Evolutionary conservation across 1,140 invertebrate genomes (phyloP), one percentile per base, ranked within the genome.

Genomic region (Paraescarpia echinospica): DNA sequence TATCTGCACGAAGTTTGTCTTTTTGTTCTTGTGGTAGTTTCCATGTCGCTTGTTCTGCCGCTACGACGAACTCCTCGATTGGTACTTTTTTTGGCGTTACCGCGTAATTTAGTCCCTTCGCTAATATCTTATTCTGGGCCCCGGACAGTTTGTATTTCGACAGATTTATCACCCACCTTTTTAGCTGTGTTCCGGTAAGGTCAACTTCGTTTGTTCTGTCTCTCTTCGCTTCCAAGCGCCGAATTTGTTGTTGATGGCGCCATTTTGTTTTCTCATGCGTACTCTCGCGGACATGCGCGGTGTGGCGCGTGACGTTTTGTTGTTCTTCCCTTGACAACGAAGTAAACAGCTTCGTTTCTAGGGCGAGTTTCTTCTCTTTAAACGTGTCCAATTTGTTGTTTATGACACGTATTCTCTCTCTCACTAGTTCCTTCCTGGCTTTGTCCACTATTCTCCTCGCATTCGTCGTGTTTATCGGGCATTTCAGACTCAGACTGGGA

Each of bases 361-460:
- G 41, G 41, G 41, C 41, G 41, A 41, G 18, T 89, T 89, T 89
- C 4, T 4, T 34, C 14, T 89, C 33, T 89, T 89, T 89, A 4
- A 89, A 89, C 34, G 4, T 34, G 14, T 34, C 34, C 34, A 89
- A 89, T 89, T 89, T 89, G 34, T 89, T 89, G 89, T 89, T 89
- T 33, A 5, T 5, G 34, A 89, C 33, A 33, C 89, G 33, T 33
- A 89, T 33, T 89, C 89, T 89, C 34, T 89, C 18, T 14, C 89
- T 89, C 89, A 89, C 33, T 89, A 34, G 33, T 33, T 89, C 89
- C 18, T 89, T 14, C 4, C 14, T 89, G 34, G 33, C 34, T 89
- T 89, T 89, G 89, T 89, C 89, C 34, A 89, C 89, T 33, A 89
- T 89, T 89, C 14, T 89, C 89, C 89, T 89, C 89, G 89, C 89